Evolutionary conservation across 2,113 vertebrate genomes (phyloP), one percentile per base, ranked within the genome.

Genomic region (Eudyptes chrysolophus): DNA sequence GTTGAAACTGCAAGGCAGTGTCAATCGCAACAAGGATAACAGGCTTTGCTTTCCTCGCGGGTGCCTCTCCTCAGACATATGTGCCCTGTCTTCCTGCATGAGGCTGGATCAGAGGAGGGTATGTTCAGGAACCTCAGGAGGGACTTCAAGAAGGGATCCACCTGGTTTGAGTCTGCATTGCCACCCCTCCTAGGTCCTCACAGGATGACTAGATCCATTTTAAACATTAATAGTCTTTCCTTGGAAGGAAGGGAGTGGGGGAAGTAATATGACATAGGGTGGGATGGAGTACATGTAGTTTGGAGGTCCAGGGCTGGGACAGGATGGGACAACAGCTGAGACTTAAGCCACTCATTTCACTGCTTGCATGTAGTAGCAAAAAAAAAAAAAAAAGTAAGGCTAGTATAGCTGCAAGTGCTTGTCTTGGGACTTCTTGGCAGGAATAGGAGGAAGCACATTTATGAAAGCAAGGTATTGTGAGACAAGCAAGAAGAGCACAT

Each of bases 51-150:
- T 87, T 71, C 25, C 15, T 62, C 0, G 0, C 1, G 4, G 11
- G 11, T 22, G 4, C 11, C 6, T 40, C 13, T 27, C 15, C 29
- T n/a, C 0, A 0, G 7, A n/a, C 27, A 9, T 5, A 9, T 1
- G 0, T n/a, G 11, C 14, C 26, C 34, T 69, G 9, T 68, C 18
- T 62, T 61, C 27, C 18, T 70, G 6, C 27, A 34, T 14, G 58
- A 78, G n/a, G 6, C 17, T 84, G 71, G 5, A 8, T 84, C 55
- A 57, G 24, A 83, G 81, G 8, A 51, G 3, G 3, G 3, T 44
- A 9, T 29, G 21, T 13, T 69, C 51, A 84, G 34, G 16, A 84
- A 30, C 42, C 13, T 77, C 30, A 44, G 3, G 0, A 34, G 49
- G 6, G 16, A 57, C 27, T 48, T 77, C 24, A 38, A 51, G 21